Percentiles rank a stretch among this genome's conserved stretches.
Conservation (phyloP, 2,888 invertebrate species). For the Volucella bombylans region DNA sequence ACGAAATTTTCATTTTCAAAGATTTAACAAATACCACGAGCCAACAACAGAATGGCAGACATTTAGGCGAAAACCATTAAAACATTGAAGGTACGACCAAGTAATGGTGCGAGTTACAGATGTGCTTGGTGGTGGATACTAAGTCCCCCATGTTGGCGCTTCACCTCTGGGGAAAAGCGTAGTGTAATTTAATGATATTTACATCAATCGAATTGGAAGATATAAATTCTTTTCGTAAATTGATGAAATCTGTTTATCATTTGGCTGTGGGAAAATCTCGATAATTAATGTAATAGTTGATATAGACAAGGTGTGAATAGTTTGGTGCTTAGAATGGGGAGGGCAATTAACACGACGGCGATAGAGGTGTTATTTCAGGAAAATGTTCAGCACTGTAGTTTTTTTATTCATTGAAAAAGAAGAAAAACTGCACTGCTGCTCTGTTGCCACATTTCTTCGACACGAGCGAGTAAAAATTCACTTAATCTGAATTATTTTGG, state of each 20-base stretch:
- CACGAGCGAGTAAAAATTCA: too few species aligned
- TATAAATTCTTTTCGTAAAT: not conserved
- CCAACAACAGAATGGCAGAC: slow-evolving; percentile 12
- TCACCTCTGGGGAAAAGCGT: not conserved
- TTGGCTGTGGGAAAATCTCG: not conserved
- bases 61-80: slow-evolving; percentile 6
- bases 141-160: not conserved
- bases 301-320: not conserved
- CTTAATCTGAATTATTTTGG: too few species aligned
- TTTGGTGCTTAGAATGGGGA: too few species aligned
- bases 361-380: too few species aligned
- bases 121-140: too few species aligned
- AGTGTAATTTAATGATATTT: slow-evolving; percentile 15
- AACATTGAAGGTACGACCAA: not conserved
- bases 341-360: too few species aligned
- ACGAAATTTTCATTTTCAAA: not conserved
- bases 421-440: too few species aligned
- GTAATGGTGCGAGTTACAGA: too few species aligned
- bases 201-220: not conserved
- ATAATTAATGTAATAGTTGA: not conserved
- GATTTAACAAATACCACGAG: not conserved
- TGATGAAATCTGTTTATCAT: not conserved
- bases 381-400: too few species aligned
- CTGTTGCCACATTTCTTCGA: too few species aligned
- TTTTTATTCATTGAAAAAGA: too few species aligned